These are phyloP conservation scores for Poeciliopsis gracilis DNA, from an alignment of 2,797 vertebrate genomes.

Conservation along the genomic window DNA sequence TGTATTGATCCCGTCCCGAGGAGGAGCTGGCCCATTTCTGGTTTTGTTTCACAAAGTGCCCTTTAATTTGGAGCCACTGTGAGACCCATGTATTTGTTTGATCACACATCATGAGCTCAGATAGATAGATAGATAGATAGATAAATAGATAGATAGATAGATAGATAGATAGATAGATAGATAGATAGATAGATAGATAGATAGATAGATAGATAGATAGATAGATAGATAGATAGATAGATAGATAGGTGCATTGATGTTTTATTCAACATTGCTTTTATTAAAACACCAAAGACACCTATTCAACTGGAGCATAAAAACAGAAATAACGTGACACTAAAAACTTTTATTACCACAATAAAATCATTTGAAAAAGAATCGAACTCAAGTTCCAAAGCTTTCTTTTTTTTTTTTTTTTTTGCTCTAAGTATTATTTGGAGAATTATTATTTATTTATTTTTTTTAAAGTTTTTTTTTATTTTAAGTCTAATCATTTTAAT, in stretches of 20 bases:
- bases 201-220: constrained; percentile 1
- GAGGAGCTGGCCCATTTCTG: constrained; percentile 73
- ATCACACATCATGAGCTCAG: constrained; percentile 46
- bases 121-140: constrained; percentile 22
- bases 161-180: background rate
- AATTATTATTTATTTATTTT: background rate
- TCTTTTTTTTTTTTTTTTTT: background rate
- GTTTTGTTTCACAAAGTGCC: constrained; percentile 67
- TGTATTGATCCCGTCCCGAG: constrained; percentile 77
- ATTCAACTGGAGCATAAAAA: background rate
- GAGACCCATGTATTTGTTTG: constrained; percentile 62
- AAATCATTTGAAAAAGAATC: background rate
- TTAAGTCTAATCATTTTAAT: background rate
- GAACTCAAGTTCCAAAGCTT: background rate
- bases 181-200: background rate
- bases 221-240: constrained; percentile 10
- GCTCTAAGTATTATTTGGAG: background rate
- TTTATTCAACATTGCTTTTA: background rate
- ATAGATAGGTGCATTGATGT: background rate
- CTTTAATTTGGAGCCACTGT: constrained; percentile 53
- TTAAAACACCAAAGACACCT: background rate
- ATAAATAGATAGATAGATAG: constrained; percentile 21
- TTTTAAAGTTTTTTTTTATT: background rate
- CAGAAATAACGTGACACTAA: background rate
- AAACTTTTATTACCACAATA: background rate